Conservation (phyloP, 1,140 invertebrate species). For the Agraylea sexmaculata region DNA sequence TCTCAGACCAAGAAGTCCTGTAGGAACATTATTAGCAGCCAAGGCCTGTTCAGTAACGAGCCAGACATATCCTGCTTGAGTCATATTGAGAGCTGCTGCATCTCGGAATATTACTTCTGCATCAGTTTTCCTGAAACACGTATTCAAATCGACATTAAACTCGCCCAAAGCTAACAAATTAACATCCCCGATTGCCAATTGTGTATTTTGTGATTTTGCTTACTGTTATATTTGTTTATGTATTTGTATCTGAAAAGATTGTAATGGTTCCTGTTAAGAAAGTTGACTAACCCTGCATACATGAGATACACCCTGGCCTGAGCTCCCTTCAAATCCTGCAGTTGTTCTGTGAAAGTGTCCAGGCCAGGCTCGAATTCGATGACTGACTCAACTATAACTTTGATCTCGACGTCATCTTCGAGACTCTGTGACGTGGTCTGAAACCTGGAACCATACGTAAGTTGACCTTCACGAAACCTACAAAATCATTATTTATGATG, state of each 20-base stretch:
- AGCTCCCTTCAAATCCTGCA: slow-evolving; percentile 68
- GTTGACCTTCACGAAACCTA: no score
- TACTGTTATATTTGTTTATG: neutral
- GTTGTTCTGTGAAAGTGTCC: slow-evolving; percentile 65
- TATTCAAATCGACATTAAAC: no score
- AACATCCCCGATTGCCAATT: no score
- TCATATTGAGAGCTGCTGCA: slow-evolving; percentile 79
- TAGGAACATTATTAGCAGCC: slow-evolving; percentile 70
- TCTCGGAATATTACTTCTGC: slow-evolving; percentile 83
- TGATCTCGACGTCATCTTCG: slow-evolving; percentile 47
- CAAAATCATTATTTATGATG: no score
- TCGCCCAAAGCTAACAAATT: no score
- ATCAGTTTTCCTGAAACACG: slow-evolving; percentile 69
- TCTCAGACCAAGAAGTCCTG: slow-evolving; percentile 76
- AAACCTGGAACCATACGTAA: slow-evolving; percentile 36
- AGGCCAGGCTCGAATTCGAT: slow-evolving; percentile 82
- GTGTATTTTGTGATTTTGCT: no score
- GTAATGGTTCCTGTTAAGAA: neutral
- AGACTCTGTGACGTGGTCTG: slow-evolving; percentile 50
- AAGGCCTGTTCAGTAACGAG: slow-evolving; percentile 92
- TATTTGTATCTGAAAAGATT: no score
- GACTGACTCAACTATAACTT: slow-evolving; percentile 68
- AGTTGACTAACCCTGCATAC: slow-evolving; percentile 74
- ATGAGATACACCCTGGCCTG: slow-evolving; percentile 85
- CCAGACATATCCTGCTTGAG: slow-evolving; percentile 88